Evolutionary conservation across 2,113 vertebrate species (phyloP), one percentile per base, ranked within the genome.

Genomic region (Glaucidium brasilianum): DNA sequence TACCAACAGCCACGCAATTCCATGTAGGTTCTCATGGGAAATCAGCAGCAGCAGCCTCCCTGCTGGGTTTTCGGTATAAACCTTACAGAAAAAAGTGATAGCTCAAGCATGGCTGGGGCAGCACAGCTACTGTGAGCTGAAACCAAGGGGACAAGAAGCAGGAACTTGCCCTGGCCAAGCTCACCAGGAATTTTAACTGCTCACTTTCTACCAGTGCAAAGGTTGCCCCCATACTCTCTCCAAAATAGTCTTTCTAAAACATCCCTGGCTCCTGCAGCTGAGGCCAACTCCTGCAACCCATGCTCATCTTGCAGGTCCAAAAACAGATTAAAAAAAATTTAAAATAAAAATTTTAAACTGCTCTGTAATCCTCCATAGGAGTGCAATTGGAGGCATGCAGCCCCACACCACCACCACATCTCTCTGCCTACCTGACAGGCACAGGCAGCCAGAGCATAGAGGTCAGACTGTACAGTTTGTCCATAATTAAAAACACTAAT

Each of bases 361-460:
- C 69, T 53, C 80, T 2, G 0, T 10, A 39, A 32, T 34, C 39
- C 66, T 76, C n/a, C 27, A 15, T 18, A 30, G n/a, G 77, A 68
- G 86, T 18, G 49, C 41, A 26, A 30, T 4, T 1, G 8, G 30
- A 73, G 59, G 69, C 67, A 26, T 5, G 3, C 37, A 47, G 75
- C 29, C 68, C 85, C 0, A 1, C 45, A 43, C 77, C 1, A 0
- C 32, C 39, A 32, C 11, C 2, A 5, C 10, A 5, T 79, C 49
- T 58, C 62, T 34, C 23, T 2, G 7, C 50, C 68, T 9, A 27
- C 50, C 67, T 5, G 4, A 35, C 49, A 86, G 85, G 81, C 85
- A 75, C 68, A 47, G 4, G 32, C 50, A 82, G 88, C 64, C 27
- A 55, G 4, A 10, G 72, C 83, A 43, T 11, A 62, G 79, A 77